These are phyloP conservation scores for Mystacornis crossleyi DNA, from an alignment of 2,113 vertebrate genomes.

Conservation along the genomic window DNA sequence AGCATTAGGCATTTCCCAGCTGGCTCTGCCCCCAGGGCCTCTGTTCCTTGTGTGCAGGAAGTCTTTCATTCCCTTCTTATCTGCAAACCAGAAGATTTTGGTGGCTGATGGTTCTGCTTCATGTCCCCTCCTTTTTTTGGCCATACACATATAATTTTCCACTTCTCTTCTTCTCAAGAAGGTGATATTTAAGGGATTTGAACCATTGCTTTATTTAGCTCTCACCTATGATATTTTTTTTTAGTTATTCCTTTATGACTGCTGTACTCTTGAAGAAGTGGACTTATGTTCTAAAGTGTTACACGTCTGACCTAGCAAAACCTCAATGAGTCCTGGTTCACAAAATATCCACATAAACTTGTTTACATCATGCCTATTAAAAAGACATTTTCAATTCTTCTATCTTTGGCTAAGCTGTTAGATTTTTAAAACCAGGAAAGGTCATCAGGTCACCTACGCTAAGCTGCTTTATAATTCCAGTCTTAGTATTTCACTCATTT, in stretches of 20 bases:
- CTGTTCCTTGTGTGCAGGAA: conserved; percentile 5
- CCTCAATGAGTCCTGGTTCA: neutral
- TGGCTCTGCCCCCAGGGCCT: neutral
- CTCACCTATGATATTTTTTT: neutral
- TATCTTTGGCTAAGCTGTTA: neutral
- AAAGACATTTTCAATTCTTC: neutral
- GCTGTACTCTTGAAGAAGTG: neutral
- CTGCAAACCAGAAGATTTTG: conserved; percentile 26
- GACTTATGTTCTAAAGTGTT: neutral
- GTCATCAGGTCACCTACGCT: neutral
- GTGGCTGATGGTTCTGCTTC: neutral
- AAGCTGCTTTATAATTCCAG: neutral
- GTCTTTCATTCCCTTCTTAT: conserved; percentile 36
- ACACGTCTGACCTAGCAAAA: neutral
- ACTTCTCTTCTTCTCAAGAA: neutral
- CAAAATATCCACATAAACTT: neutral
- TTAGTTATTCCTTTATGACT: neutral
- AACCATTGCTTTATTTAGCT: neutral
- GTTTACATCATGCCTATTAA: conserved; percentile 27
- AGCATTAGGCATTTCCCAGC: neutral
- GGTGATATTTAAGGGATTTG: neutral
- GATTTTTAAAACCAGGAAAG: conserved; percentile 6
- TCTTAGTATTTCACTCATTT: neutral
- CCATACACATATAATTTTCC: neutral
- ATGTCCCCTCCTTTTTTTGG: neutral